Base-by-base conservation (phyloP, 2,797 vertebrate genomes). In the Coilia nasus region DNA sequence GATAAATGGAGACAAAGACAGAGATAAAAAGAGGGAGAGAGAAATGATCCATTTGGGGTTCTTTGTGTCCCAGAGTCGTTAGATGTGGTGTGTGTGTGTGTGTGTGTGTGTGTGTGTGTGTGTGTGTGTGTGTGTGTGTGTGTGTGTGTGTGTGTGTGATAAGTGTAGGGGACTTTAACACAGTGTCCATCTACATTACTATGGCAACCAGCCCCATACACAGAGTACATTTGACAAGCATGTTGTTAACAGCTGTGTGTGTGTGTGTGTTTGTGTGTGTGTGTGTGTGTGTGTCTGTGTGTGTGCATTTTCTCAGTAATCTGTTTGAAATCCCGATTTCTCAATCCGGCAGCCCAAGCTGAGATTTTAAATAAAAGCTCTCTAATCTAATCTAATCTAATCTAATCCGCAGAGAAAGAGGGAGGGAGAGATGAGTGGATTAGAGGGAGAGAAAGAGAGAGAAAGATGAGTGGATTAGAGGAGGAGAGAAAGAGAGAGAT, bases 301-400 rank as follows among this genome's bases (percentile, higher is more conserved):
- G 78, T 23, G 19, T 47, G 21, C 17, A 19, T 59, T 57, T 11
- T 83, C 57, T 83, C 62, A 86, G 57, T 71, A 88, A 59, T 59
- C 57, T 59, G 57, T 59, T 59, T 59, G 57, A 59, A 59, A 59
- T 59, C 57, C 57, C n/a, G 57, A 59, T 59, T 59, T 59, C 57
- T 59, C 57, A 59, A 59, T 59, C 57, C 57, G 57, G 57, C 14
- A 21, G 57, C 57, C n/a, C 57, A 59, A 59, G 57, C 57, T 21
- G 57, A 59, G 17, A n/a, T 21, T 78, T 31, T 17, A n/a, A 28
- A 84, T 46, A 19, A n/a, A 81, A 85, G 47, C 57, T 12, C 17
- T n/a, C 57, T 59, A 59, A 59, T 59, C 57, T 21, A 21, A 17
- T 19, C 9, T 15, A 19, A 59, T 15, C 3, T 15, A 11, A 19